Percentiles rank a stretch among this genome's conserved stretches.
Evolutionary conservation across 2,113 vertebrate genomes (phyloP).

Genomic region (Brachyhypopomus gauderio): DNA sequence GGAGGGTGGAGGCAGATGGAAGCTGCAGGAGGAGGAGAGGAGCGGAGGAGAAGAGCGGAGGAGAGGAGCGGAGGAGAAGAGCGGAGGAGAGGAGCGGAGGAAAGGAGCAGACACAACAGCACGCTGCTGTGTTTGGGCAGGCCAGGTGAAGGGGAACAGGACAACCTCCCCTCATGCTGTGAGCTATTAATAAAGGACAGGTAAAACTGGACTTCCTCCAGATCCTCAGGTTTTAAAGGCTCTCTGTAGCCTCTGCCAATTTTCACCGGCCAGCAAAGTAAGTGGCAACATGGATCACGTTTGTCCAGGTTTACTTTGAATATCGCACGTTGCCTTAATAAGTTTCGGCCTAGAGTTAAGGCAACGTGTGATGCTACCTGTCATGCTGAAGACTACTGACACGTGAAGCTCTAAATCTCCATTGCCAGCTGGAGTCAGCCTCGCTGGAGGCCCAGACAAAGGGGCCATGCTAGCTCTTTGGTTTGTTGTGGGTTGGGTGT

Average conservation of each 20-base stretch:
- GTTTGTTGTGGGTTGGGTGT: conserved; percentile 35
- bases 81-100: background rate
- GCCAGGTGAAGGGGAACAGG: background rate
- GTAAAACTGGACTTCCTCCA: conserved; percentile 18
- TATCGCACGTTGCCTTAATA: background rate
- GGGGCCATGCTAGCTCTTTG: background rate
- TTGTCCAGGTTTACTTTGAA: background rate
- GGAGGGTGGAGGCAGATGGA: background rate
- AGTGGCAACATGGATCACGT: background rate
- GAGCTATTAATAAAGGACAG: conserved; percentile 13
- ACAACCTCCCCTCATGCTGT: background rate
- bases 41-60: background rate
- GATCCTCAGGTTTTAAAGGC: conserved; percentile 4
- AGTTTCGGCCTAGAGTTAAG: background rate
- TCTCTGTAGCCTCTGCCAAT: background rate
- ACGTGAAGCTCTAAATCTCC: background rate
- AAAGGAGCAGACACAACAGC: background rate
- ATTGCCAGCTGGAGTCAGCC: background rate
- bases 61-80: background rate
- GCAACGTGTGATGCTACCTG: background rate
- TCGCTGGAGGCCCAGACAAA: background rate
- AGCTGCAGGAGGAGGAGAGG: background rate
- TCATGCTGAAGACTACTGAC: background rate
- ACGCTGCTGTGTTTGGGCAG: conserved; percentile 2
- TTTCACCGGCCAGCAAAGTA: conserved; percentile 3